Evolutionary conservation across 2,888 invertebrate species (phyloP), one percentile per base, ranked within the genome.

Genomic region (Drosophila austrosaltans): DNA sequence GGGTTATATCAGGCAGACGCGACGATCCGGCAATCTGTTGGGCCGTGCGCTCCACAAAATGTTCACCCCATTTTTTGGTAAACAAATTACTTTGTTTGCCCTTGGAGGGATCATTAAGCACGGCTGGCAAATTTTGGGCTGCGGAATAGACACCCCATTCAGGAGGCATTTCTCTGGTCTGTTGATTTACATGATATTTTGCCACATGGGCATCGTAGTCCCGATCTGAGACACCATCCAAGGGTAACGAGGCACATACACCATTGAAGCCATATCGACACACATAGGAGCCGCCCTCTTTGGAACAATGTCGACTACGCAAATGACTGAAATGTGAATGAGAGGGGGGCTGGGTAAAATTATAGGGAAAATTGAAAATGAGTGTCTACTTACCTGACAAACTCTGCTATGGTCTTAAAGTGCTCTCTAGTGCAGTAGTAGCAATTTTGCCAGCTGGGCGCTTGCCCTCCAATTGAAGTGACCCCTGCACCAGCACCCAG

Each of bases 1-100:
- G 94, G 16, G 95, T 95, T 69, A 99, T 95, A 86, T 97, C 96
- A 48, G 97, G 97, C 80, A 98, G 93, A 91, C 96, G 95, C 0
- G 96, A 95, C 84, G 97, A 96, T 78, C 96, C 95, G 44, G 95
- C 94, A 82, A 98, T 95, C 56, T 95, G 94, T 30, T 94, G 40
- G 2, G 42, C 2, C 12, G 40, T 93, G 86, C 96, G 95, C 75
- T 98, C 98, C 22, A 98, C 95, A 93, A 99, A 99, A 69, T 95
- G 94, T 88, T 98, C 98, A 54, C 99, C 99, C 99, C 99, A 99
- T 73, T 98, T 98, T 92, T 97, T 98, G 0, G 98, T 98, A 90
- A 99, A 98, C 90, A 99, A 98, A 92, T 98, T 95, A 76, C 94
- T 94, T 92, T 97, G 96, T 92, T 98, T 99, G 78, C 98, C 96